phyloP scores from a whole-genome alignment of 1,140 invertebrate genomes.

The Nylanderia fulva region DNA sequence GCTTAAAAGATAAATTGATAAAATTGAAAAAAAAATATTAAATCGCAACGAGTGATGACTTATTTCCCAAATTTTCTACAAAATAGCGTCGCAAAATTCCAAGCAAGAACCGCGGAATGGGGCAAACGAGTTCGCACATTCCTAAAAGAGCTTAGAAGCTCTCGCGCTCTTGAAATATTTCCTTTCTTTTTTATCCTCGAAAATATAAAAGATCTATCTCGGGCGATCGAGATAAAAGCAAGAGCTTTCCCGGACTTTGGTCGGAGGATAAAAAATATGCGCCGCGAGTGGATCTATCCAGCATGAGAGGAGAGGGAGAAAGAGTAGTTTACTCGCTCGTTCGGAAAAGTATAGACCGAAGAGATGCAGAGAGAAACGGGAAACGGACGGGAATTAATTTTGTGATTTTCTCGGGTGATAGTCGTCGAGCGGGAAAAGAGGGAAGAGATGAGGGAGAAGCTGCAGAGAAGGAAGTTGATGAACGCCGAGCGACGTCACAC shows the following conservation, averaged over 20 bases:
- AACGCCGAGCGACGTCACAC: neutral
- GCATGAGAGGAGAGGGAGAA: neutral
- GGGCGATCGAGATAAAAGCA: conserved; percentile 36
- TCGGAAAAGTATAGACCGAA: conserved; percentile 31
- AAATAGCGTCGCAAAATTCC: neutral
- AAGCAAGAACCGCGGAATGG: neutral
- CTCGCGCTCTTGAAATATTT: neutral
- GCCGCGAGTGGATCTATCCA: neutral
- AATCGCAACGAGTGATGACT: neutral
- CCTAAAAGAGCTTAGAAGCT: neutral
- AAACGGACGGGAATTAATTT: conserved; percentile 36
- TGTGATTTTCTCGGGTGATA: conserved; percentile 21
- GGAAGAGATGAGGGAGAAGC: no score
- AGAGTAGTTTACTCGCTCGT: conserved; percentile 12
- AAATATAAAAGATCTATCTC: conserved; percentile 46
- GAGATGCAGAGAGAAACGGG: neutral
- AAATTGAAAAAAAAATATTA: neutral
- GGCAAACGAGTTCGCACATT: neutral
- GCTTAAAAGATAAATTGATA: neutral
- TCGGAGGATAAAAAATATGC: conserved; percentile 8
- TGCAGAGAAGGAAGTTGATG: neutral
- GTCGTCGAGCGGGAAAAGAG: neutral
- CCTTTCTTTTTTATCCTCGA: conserved; percentile 24
- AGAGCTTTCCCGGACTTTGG: neutral
- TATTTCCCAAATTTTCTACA: neutral